phyloP scores from a whole-genome alignment of 2,888 invertebrate species.

The Pemphredon lugubris region DNA sequence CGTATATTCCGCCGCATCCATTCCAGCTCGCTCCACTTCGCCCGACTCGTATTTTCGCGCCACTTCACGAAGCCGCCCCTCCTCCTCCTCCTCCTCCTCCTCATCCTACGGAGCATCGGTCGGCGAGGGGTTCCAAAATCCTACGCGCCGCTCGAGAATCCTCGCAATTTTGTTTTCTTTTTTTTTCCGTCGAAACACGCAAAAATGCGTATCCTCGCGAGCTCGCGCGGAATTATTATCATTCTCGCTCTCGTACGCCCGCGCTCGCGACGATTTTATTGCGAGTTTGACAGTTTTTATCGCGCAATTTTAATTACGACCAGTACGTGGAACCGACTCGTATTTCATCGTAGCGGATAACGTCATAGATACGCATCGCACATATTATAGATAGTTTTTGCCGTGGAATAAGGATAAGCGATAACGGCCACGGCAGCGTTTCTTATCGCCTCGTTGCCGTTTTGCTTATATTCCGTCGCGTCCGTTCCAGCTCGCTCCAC shows the following conservation, averaged over 20 bases:
- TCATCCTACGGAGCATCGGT: too few species aligned
- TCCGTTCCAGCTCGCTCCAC: conserved; percentile 70
- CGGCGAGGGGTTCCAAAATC: too few species aligned
- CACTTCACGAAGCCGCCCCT: conserved; percentile 61
- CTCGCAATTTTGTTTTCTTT: too few species aligned
- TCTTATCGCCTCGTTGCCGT: conserved; percentile 60
- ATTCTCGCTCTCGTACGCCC: too few species aligned
- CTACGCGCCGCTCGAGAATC: too few species aligned
- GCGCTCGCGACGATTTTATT: too few species aligned
- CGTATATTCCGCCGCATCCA: conserved; percentile 67
- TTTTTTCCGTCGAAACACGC: too few species aligned
- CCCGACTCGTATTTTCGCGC: conserved; percentile 66
- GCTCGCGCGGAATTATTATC: too few species aligned
- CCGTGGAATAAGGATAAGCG: conserved; percentile 45
- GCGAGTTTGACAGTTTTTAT: too few species aligned
- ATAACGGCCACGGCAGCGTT: conserved; percentile 42
- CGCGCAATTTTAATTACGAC: not conserved
- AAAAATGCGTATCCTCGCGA: too few species aligned
- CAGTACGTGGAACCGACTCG: not conserved
- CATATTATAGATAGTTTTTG: conserved; percentile 37
- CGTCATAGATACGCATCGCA: conserved; percentile 37
- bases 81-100: too few species aligned
- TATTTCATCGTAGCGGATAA: conserved; percentile 37
- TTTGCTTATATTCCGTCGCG: conserved; percentile 50
- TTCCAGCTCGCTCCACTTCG: conserved; percentile 73